These are phyloP conservation scores for Nothoprocta perdicaria DNA, from an alignment of 2,113 vertebrate species.

Conservation along the genomic window DNA sequence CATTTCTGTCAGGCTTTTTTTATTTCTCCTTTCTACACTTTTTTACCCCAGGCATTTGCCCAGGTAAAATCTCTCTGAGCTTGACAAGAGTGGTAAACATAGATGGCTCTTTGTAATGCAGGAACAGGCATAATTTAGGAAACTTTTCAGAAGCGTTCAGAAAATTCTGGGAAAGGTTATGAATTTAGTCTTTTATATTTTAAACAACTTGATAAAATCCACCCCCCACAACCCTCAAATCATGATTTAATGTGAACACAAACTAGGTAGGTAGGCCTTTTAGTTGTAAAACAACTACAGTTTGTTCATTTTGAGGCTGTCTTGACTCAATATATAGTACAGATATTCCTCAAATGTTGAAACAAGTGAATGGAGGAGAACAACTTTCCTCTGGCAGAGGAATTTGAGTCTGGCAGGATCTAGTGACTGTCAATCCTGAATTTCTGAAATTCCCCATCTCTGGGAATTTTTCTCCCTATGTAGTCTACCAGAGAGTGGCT, in stretches of 20 bases:
- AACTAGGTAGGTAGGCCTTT: background rate
- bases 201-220: background rate
- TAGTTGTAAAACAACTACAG: fast-evolving
- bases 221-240: background rate
- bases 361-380: background rate
- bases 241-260: background rate
- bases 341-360: background rate
- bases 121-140: background rate
- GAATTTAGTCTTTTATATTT: background rate
- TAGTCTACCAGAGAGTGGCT: background rate
- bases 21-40: background rate
- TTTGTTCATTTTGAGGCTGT: background rate
- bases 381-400: background rate
- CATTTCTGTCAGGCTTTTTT: background rate
- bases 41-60: background rate
- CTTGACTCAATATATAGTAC: background rate
- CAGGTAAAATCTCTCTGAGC: background rate
- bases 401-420: background rate
- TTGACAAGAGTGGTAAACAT: background rate
- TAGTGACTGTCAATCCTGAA: background rate
- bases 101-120: background rate
- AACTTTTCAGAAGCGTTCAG: background rate
- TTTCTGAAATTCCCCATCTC: background rate
- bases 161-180: background rate
- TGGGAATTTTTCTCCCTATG: background rate